Conservation (phyloP, 2,797 vertebrate genomes). For the Pteronotus mesoamericanus region DNA sequence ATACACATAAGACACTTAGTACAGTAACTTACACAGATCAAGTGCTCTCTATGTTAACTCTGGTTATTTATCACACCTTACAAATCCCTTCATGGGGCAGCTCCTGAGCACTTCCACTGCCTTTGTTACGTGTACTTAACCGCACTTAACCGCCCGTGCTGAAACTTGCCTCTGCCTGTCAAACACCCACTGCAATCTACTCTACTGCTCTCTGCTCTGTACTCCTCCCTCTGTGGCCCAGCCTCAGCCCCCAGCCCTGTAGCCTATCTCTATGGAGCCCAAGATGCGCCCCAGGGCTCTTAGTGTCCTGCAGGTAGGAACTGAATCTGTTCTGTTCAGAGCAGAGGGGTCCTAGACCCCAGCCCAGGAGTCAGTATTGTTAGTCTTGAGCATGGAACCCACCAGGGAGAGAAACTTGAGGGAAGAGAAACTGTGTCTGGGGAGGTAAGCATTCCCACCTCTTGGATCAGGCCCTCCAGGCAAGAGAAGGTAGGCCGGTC, state of each 20-base stretch:
- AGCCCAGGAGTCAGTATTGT: background rate
- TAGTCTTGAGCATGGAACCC: background rate
- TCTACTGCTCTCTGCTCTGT: background rate
- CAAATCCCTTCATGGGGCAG: background rate
- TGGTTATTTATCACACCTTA: background rate
- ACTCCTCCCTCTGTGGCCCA: background rate
- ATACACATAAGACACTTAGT: background rate
- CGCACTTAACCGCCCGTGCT: rapidly evolving
- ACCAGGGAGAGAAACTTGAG: background rate
- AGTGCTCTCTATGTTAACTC: background rate
- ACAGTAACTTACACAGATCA: background rate
- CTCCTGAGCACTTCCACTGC: background rate
- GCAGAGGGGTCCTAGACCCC: background rate
- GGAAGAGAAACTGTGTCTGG: background rate
- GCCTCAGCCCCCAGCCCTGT: background rate
- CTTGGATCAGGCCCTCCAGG: conserved; percentile 83
- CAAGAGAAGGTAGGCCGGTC: conserved; percentile 87
- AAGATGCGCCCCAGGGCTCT: background rate
- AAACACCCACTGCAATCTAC: background rate
- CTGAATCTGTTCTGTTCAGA: background rate
- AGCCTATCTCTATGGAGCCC: background rate
- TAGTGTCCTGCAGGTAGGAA: background rate
- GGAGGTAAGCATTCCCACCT: conserved; percentile 78
- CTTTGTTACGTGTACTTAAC: background rate
- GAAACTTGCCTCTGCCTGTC: background rate